Evolutionary conservation across 2,888 invertebrate genomes (phyloP), one percentile per base, ranked within the genome.

Genomic region (Parnassius orleans): DNA sequence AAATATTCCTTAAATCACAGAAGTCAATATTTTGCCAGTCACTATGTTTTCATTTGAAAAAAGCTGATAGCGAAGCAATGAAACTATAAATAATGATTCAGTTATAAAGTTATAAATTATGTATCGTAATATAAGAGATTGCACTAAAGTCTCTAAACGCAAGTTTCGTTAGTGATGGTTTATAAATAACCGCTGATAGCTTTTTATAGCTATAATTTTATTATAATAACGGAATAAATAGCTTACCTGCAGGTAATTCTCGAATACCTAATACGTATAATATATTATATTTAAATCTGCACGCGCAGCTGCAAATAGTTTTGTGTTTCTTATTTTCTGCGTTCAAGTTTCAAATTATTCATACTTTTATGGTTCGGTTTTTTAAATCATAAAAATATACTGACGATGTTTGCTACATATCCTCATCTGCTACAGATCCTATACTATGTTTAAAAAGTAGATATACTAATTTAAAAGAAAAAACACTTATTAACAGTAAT

Each of bases 31-130:
- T 61, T 51, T 53, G 42, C 53, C 41, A 12, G n/a, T 54, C 48
- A 53, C 14, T 70, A 69, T 56, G 33, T 50, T 12, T 33, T 50
- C 48, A 11, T 24, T 33, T 14, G 3, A 71, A 76, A 82, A 81
- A 80, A 72, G 72, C 50, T 64, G 75, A 74, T 69, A 68, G 72
- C 73, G 69, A 74, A 71, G 76, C 76, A 74, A 76, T 75, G 70
- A 67, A 66, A 68, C 65, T 68, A 77, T 81, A 78, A 81, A 80
- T 78, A 80, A 75, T 72, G 65, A 75, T 82, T 82, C 76, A 77
- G 83, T 80, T 86, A 86, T 82, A 80, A 78, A 83, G 79, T 78
- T 77, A 84, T 86, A 83, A 83, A 81, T 74, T 72, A 72, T 68
- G 68, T 74, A 72, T 76, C 77, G 78, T 78, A 33, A 33, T 33